These are phyloP conservation scores for Poecile montanus DNA, from an alignment of 2,797 vertebrate species.

Conservation along the genomic window DNA sequence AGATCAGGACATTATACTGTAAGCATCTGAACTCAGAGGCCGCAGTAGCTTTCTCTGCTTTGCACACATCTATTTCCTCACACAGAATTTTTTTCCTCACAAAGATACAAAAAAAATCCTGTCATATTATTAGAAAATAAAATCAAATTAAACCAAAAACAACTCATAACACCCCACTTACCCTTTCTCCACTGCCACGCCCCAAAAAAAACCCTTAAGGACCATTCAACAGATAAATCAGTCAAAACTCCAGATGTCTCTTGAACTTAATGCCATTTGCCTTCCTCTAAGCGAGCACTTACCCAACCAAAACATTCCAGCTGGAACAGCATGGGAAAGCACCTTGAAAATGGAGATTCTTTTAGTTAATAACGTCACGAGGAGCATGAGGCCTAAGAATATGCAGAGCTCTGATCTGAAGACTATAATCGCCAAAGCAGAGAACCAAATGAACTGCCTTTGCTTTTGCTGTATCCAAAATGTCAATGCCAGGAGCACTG, in stretches of 20 bases:
- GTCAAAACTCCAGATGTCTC: not conserved
- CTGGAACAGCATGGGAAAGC: slow-evolving; percentile 83
- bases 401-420: slow-evolving; percentile 92
- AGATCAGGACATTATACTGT: not conserved
- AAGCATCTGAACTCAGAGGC: not conserved
- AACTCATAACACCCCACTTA: not conserved
- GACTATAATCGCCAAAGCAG: slow-evolving; percentile 89
- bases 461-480: slow-evolving; percentile 90
- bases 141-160: not conserved
- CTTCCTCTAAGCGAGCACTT: slow-evolving; percentile 53
- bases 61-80: not conserved
- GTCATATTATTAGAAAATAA: not conserved
- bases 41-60: not conserved
- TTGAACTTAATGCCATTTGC: not conserved
- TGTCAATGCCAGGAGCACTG: slow-evolving; percentile 87
- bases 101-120: not conserved
- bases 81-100: not conserved
- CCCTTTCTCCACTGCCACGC: not conserved
- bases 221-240: not conserved
- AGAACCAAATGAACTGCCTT: slow-evolving; percentile 85
- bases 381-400: slow-evolving; percentile 88
- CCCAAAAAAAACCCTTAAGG: not conserved
- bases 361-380: slow-evolving; percentile 81
- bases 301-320: slow-evolving; percentile 88
- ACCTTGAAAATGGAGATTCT: slow-evolving; percentile 79